These are phyloP conservation scores for Ctenopoma multispine DNA, from an alignment of 2,797 vertebrate genomes.

Conservation along the genomic window DNA sequence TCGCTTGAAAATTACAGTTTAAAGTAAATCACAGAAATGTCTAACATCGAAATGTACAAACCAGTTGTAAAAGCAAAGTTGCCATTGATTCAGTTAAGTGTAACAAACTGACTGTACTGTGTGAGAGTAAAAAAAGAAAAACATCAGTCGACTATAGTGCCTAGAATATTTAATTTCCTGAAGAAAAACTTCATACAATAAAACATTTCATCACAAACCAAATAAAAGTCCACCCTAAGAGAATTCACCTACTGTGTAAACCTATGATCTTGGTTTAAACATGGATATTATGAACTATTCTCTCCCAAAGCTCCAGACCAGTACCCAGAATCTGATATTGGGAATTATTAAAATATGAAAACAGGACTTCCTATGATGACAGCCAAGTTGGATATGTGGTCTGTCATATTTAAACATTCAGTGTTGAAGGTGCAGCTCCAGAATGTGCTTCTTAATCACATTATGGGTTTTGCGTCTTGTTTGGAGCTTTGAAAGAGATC, in stretches of 20 bases:
- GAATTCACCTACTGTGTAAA: slow-evolving; percentile 53
- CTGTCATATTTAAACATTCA: slow-evolving; percentile 1
- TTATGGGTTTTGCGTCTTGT: slow-evolving; percentile 49
- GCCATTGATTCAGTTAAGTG: no score
- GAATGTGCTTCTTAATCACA: slow-evolving; percentile 45
- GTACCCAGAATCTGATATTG: slow-evolving; percentile 7
- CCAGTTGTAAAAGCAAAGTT: no score
- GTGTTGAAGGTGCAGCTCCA: slow-evolving; percentile 5
- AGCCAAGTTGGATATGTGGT: neutral
- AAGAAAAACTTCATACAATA: slow-evolving; percentile 77
- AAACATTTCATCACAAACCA: slow-evolving; percentile 79
- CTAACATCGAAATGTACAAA: no score
- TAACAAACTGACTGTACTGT: no score
- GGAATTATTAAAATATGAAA: neutral
- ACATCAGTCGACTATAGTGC: slow-evolving; percentile 61
- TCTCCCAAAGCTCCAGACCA: slow-evolving; percentile 56
- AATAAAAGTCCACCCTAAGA: slow-evolving; percentile 65
- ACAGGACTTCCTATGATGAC: neutral
- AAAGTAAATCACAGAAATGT: no score
- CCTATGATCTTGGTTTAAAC: slow-evolving; percentile 58
- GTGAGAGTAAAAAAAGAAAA: no score
- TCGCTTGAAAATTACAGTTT: no score
- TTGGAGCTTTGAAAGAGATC: slow-evolving; percentile 54
- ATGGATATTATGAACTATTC: slow-evolving; percentile 34
- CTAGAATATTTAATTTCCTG: slow-evolving; percentile 84